Percentiles rank a stretch among this genome's conserved stretches.
Evolutionary conservation across 2,888 invertebrate species (phyloP).

Genomic region (Gisinianus flammeolus): DNA sequence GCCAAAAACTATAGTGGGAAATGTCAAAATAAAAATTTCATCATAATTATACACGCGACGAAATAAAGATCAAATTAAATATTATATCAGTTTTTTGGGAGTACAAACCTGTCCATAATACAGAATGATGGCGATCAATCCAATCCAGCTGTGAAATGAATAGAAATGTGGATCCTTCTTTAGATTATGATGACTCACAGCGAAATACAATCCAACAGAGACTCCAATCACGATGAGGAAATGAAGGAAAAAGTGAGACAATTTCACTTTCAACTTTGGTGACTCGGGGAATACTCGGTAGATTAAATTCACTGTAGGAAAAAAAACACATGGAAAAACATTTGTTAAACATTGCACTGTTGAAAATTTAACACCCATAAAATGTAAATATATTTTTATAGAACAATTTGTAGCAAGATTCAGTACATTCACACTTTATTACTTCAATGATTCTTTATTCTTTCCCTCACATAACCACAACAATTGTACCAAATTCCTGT

Average conservation of each 20-base stretch:
- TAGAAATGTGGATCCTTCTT: slow-evolving; percentile 51
- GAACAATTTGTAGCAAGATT: no score
- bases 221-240: slow-evolving; percentile 48
- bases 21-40: neutral
- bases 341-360: neutral
- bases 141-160: slow-evolving; percentile 57
- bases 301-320: slow-evolving; percentile 48
- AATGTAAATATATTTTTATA: no score
- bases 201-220: slow-evolving; percentile 21
- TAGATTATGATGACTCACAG: slow-evolving; percentile 41
- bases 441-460: no score
- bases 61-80: neutral
- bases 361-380: neutral
- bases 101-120: slow-evolving; percentile 58
- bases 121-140: slow-evolving; percentile 51
- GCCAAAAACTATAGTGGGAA: slow-evolving; percentile 49
- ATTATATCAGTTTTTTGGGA: no score
- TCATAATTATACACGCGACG: neutral
- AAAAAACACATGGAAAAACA: slow-evolving; percentile 12
- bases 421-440: no score
- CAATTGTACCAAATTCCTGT: no score
- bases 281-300: slow-evolving; percentile 54
- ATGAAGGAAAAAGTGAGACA: slow-evolving; percentile 55
- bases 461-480: no score
- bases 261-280: slow-evolving; percentile 55